phyloP scores from a whole-genome alignment of 2,797 vertebrate species.

The Alca torda region DNA sequence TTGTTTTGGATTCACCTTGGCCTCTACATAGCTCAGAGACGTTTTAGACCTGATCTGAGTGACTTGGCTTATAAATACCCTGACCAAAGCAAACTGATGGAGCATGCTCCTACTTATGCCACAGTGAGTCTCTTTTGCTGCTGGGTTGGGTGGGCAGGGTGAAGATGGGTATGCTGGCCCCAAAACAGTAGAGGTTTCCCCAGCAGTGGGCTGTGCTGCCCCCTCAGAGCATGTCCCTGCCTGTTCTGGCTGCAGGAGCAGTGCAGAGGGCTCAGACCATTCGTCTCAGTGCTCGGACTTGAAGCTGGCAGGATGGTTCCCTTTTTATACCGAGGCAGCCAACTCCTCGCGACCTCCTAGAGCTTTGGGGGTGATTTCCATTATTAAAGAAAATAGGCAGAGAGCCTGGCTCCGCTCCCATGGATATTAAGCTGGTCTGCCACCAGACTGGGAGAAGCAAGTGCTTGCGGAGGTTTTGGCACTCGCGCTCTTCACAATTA shows the following conservation, averaged over 20 bases:
- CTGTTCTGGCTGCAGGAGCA: neutral
- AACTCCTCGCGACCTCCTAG: neutral
- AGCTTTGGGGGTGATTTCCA: neutral
- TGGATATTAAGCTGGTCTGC: neutral
- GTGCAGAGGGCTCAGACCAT: neutral
- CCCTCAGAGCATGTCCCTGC: accelerated
- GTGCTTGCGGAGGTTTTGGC: neutral
- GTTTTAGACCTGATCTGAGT: neutral
- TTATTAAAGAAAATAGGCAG: neutral
- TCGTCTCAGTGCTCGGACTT: neutral
- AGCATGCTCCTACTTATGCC: neutral
- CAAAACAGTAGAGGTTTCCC: neutral
- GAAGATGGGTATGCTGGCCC: neutral
- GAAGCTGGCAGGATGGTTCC: neutral
- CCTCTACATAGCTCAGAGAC: neutral
- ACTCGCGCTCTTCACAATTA: neutral
- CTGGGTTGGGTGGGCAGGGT: neutral
- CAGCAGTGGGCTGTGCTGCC: neutral
- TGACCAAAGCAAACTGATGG: neutral
- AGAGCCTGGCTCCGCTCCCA: neutral
- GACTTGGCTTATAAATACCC: neutral
- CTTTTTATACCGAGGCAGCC: neutral
- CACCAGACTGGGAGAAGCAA: neutral
- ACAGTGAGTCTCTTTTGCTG: accelerated
- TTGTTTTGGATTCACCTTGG: neutral